These are phyloP conservation scores for Calephelis virginiensis DNA, from an alignment of 1,140 invertebrate genomes.

Conservation along the genomic window DNA sequence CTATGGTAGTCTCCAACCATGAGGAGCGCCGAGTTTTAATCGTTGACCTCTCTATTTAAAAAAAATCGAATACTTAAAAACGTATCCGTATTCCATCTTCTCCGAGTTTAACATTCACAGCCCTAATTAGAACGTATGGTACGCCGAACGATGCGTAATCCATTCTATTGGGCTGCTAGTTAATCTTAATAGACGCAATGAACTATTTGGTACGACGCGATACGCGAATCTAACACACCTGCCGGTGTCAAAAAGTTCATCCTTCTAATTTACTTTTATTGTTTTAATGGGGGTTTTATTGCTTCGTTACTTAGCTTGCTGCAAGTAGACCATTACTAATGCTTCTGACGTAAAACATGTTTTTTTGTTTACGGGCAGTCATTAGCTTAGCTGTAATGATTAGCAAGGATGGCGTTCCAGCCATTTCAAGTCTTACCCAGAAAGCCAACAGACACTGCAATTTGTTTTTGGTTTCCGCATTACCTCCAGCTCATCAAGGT, in stretches of 20 bases:
- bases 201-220: slow-evolving; percentile 27
- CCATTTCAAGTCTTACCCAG: no score
- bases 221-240: slow-evolving; percentile 34
- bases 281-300: slow-evolving; percentile 10
- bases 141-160: slow-evolving; percentile 34
- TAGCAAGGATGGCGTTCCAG: no score
- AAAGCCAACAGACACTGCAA: no score
- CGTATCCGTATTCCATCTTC: background rate
- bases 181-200: slow-evolving; percentile 39
- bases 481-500: no score
- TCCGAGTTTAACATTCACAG: background rate
- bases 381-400: no score
- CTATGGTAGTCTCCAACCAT: no score
- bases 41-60: background rate
- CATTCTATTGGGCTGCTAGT: slow-evolving; percentile 29
- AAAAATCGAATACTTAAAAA: background rate
- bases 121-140: slow-evolving; percentile 30
- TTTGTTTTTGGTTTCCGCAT: no score
- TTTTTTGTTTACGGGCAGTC: no score
- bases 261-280: slow-evolving; percentile 4
- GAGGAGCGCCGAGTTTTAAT: no score
- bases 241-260: slow-evolving; percentile 27
- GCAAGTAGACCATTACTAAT: no score
- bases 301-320: background rate
- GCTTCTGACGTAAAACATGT: no score